Evolutionary conservation across 2,113 vertebrate species (phyloP).

Genomic region (Lates calcarifer): DNA sequence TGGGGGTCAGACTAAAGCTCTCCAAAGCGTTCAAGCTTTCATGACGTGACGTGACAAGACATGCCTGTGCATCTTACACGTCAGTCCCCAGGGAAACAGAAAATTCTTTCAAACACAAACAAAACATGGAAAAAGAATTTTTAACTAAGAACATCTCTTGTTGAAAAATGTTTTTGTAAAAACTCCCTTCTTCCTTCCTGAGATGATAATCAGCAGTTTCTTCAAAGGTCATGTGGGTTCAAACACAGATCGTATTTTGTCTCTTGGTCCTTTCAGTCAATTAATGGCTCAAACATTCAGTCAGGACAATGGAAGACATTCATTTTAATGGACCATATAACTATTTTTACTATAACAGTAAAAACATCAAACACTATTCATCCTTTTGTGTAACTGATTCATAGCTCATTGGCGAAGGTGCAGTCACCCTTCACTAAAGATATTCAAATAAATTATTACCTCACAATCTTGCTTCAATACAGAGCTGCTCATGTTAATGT

Average conservation of each 20-base stretch:
- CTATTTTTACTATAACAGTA: slow-evolving; percentile 27
- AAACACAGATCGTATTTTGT: slow-evolving; percentile 16
- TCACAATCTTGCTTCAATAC: neutral
- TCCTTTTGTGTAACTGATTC: slow-evolving; percentile 39
- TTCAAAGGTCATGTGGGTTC: slow-evolving; percentile 28
- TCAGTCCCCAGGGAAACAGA: slow-evolving; percentile 28
- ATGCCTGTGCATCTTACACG: slow-evolving; percentile 36
- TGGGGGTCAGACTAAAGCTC: slow-evolving; percentile 46
- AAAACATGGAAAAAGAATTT: slow-evolving; percentile 8
- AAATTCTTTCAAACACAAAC: neutral
- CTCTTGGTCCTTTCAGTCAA: slow-evolving; percentile 13
- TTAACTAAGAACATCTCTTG: neutral
- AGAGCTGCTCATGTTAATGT: slow-evolving; percentile 12
- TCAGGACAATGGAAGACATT: slow-evolving; percentile 29
- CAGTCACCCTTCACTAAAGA: slow-evolving; percentile 15
- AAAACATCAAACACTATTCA: slow-evolving; percentile 40
- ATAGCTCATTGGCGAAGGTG: slow-evolving; percentile 16
- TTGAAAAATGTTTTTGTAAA: slow-evolving; percentile 2
- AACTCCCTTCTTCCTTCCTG: neutral
- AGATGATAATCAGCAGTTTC: neutral
- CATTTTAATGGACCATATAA: slow-evolving; percentile 28
- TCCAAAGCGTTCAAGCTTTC: slow-evolving; percentile 36
- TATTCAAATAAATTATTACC: slow-evolving; percentile 41
- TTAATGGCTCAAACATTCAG: slow-evolving; percentile 30
- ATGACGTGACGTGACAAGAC: slow-evolving; percentile 12